Conservation (phyloP, 2,797 vertebrate genomes). For the Molossus molossus region DNA sequence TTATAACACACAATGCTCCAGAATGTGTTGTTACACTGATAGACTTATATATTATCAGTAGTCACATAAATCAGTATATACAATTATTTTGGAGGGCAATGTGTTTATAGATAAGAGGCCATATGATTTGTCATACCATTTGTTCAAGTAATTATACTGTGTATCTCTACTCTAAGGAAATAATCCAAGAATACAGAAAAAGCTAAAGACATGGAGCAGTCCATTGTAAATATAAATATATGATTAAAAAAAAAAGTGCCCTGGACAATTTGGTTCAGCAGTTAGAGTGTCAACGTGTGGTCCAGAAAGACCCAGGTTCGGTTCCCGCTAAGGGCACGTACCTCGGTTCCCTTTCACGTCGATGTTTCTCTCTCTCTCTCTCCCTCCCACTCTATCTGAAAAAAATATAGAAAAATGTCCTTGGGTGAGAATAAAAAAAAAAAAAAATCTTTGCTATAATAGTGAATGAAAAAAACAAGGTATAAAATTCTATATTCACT, state of each 20-base stretch:
- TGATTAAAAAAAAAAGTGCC: too few species aligned
- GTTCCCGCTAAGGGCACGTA: too few species aligned
- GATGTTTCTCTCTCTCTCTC: too few species aligned
- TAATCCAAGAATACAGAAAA: constrained; percentile 9
- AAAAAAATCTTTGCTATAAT: constrained; percentile 9
- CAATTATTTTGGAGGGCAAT: background rate
- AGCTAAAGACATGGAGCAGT: background rate
- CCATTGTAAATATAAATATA: background rate
- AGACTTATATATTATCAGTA: background rate
- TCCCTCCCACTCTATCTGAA: too few species aligned
- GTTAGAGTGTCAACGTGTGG: too few species aligned
- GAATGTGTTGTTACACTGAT: background rate
- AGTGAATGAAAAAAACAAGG: constrained; percentile 19
- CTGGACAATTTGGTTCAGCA: too few species aligned
- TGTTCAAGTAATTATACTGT: background rate
- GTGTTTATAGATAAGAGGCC: background rate
- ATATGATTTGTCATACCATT: constrained; percentile 9
- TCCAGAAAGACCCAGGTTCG: too few species aligned
- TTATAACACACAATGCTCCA: background rate
- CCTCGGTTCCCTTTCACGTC: too few species aligned
- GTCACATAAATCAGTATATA: background rate
- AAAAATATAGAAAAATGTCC: too few species aligned
- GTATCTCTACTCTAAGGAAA: constrained; percentile 8
- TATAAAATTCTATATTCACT: constrained; percentile 20
- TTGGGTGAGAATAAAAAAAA: too few species aligned